phyloP scores from a whole-genome alignment of 1,140 invertebrate species.

The Formica selysi region DNA sequence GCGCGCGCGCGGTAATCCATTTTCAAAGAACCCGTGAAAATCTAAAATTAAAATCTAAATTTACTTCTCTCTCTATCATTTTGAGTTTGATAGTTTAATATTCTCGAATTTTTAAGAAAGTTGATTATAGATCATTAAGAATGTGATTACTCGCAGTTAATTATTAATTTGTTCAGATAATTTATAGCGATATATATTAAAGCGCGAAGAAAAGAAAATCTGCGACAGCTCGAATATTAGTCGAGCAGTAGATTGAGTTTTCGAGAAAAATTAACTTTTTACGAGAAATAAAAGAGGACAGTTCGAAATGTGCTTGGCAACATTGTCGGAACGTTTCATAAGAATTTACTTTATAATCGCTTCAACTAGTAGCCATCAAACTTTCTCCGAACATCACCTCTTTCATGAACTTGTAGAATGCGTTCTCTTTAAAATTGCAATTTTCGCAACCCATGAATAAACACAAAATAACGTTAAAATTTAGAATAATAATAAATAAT shows the following conservation, averaged over 20 bases:
- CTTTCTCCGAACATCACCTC: neutral
- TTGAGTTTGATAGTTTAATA: neutral
- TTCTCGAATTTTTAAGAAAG: neutral
- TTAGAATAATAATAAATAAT: neutral
- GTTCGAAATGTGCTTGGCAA: neutral
- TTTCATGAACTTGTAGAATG: neutral
- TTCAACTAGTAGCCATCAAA: neutral
- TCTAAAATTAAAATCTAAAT: slow-evolving; percentile 24
- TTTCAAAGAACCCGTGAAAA: neutral
- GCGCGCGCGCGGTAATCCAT: neutral
- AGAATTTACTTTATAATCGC: neutral
- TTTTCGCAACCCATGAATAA: neutral
- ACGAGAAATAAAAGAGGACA: neutral
- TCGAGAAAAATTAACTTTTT: neutral
- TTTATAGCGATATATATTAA: no score
- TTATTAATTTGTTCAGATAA: neutral
- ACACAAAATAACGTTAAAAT: neutral
- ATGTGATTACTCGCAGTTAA: neutral
- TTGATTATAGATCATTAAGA: neutral
- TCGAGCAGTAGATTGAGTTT: neutral
- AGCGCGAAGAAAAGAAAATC: neutral
- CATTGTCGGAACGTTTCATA: neutral
- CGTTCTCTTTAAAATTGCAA: neutral
- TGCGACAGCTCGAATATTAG: neutral
- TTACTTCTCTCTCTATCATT: neutral